Evolutionary conservation across 2,888 invertebrate species (phyloP), one percentile per base, ranked within the genome.

Genomic region (Euproctis similis): DNA sequence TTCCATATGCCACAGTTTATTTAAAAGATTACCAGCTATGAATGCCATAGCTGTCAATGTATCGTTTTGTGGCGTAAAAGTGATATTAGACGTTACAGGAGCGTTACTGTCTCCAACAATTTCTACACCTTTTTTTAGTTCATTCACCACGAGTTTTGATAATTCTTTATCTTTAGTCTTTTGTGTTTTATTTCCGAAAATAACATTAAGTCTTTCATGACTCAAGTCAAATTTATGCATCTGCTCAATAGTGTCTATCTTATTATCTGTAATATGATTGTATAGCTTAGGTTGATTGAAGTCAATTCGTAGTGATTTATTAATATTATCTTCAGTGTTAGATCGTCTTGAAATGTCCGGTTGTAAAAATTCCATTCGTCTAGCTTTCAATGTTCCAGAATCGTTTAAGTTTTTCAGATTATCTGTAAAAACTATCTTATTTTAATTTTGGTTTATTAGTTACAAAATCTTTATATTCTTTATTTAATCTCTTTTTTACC

Each of bases 1-100:
- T 49, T 81, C 77, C 53, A 84, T 71, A 32, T 73, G 67, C 82
- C 82, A 84, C 14, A 84, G 40, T 43, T 75, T 75, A 38, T 75
- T 80, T n/a, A 84, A 42, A 19, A 84, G 42, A 51, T 80, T 78
- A 0, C 82, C 82, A 40, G 82, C 82, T 34, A 84, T 82, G 13
- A 69, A 78, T 1, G 80, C 70, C 72, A 82, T 76, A 12, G 82
- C 80, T 25, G 72, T 75, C 9, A 78, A 41, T 2, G 82, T 81
- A 28, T 81, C 80, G 37, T 81, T 84, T 57, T 78, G 77, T 9
- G 72, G 62, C n/a, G 73, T 75, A 31, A 81, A 84, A 3, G 78
- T 78, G 6, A 84, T 72, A 28, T 78, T 82, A 9, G 82, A 81
- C 31, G 70, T 65, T 1, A 74, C 56, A 19, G 66, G 48, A 2